Evolutionary conservation across 1,140 invertebrate genomes (phyloP), one percentile per base, ranked within the genome.

Genomic region (Camponotus vicinus): DNA sequence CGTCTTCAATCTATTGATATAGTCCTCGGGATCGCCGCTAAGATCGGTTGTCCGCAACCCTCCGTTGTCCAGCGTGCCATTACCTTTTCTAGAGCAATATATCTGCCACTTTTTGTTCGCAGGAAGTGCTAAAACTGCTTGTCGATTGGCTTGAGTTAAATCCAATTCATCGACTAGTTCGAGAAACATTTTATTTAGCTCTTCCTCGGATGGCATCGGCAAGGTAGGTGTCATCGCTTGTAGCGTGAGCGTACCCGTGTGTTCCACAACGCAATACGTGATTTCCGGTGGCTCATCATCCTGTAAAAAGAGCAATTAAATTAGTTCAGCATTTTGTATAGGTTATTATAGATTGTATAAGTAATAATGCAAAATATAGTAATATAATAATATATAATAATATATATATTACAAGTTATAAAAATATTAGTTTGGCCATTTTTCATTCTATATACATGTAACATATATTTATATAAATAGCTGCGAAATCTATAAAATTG

Each of bases 51-150:
- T 96, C 66, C 96, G 95, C 18, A 96, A 95, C 87, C 96, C 94
- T 3, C 95, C 95, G 11, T 96, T 96, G 92, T 93, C 97, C 91
- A 88, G 94, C 57, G 92, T 95, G 37, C 95, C 95, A 73, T 96
- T 94, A 93, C 98, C 97, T 92, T 98, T 98, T 76, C 98, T 96
- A 89, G 98, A 99, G 95, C 98, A 99, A 95, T 99, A 99, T 91
- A 99, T 98, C 95, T 99, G 98, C 98, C 98, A 99, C 95, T 99
- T 99, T 95, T 99, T 99, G 91, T 98, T 98, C 0, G 98, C 96
- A 3, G 98, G 98, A 79, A 99, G 95, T 92, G 97, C 98, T 93
- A 99, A 96, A 97, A 99, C 98, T 6, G 98, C 97, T 86, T 98
- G 98, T 93, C 98, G 97, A 95, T 99, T 99, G 9, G 98, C 97